Percentiles rank a stretch among this genome's conserved stretches.
phyloP scores from a whole-genome alignment of 2,797 vertebrate species.

The Alcedo atthis region DNA sequence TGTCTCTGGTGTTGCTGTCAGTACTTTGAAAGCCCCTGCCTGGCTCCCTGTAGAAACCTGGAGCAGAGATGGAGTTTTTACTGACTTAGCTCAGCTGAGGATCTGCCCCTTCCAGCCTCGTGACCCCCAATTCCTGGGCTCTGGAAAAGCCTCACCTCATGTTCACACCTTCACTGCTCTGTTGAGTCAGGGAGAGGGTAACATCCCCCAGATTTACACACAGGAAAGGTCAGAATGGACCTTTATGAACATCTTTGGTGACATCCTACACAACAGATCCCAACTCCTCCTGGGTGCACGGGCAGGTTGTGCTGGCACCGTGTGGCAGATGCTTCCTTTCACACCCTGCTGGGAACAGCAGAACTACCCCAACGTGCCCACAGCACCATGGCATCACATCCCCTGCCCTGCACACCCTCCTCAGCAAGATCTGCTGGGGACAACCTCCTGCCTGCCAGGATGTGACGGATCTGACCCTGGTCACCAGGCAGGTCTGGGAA shows the following conservation, averaged over 20 bases:
- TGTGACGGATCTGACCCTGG: accelerated
- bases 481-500: not conserved
- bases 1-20: not conserved
- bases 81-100: not conserved
- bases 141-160: not conserved
- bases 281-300: not conserved
- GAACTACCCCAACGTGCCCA: not conserved
- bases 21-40: not conserved
- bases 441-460: accelerated
- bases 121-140: accelerated
- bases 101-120: not conserved
- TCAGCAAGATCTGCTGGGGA: not conserved
- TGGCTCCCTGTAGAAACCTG: not conserved
- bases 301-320: not conserved
- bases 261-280: not conserved
- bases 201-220: not conserved
- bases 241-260: accelerated
- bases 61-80: not conserved
- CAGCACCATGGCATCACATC: not conserved
- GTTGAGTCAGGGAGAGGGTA: not conserved
- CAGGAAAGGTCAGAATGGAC: not conserved
- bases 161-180: not conserved
- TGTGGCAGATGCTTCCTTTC: not conserved
- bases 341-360: not conserved
- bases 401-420: not conserved